Conservation (phyloP, 2,113 vertebrate genomes). For the Melanerpes aurifrons region DNA sequence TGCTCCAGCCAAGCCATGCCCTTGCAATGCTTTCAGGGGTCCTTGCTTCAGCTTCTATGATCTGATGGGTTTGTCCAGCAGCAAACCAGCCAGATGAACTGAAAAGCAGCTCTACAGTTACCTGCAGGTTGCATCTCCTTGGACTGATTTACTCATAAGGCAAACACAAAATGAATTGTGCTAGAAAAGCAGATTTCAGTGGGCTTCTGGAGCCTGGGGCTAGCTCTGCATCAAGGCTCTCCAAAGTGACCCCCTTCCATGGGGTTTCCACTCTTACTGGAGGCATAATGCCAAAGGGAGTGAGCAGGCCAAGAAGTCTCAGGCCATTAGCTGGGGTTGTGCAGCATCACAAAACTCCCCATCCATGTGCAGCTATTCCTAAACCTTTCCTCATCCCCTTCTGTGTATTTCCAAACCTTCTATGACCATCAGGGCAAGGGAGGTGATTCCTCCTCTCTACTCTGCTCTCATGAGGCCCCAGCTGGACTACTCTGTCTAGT, state of each 20-base stretch:
- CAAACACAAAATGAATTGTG: background rate
- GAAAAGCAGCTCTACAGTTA: background rate
- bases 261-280: background rate
- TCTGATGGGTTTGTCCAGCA: background rate
- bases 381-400: background rate
- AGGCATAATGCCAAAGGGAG: background rate
- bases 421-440: too few relatives aligned
- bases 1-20: background rate
- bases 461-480: too few relatives aligned
- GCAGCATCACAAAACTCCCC: background rate
- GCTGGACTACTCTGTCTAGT: too few relatives aligned
- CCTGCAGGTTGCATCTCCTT: background rate
- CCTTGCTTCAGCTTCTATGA: background rate
- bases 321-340: background rate
- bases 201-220: fast-evolving
- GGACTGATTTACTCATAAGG: background rate
- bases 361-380: background rate
- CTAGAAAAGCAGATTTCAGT: background rate
- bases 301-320: background rate
- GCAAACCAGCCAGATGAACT: slow-evolving; percentile 6
- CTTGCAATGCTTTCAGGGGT: background rate
- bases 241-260: background rate
- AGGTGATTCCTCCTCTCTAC: too few relatives aligned
- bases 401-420: too few relatives aligned
- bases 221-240: background rate